These are phyloP conservation scores for Poecilia latipinna DNA, from an alignment of 2,113 vertebrate species.

Conservation along the genomic window DNA sequence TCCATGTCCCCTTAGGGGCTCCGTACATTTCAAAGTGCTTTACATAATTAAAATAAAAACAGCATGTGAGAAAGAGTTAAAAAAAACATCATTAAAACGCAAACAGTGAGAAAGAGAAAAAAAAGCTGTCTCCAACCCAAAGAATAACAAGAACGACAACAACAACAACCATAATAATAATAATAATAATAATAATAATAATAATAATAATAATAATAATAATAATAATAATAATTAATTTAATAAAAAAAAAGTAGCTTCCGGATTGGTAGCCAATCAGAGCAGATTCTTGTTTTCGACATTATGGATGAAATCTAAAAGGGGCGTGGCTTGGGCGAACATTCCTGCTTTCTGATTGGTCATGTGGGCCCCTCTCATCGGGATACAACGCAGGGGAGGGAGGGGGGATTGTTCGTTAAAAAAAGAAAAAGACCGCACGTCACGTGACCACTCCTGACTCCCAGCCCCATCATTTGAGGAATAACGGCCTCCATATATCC, in stretches of 20 bases:
- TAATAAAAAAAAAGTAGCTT: background rate
- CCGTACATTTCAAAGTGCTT: too few relatives aligned
- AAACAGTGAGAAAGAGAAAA: too few relatives aligned
- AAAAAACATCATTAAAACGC: too few relatives aligned
- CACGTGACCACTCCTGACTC: constrained; percentile 66
- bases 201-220: too few relatives aligned
- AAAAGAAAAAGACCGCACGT: constrained; percentile 37
- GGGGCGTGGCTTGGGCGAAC: constrained; percentile 16
- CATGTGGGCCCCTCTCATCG: background rate
- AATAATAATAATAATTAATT: background rate
- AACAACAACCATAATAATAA: too few relatives aligned
- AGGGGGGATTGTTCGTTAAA: constrained; percentile 41
- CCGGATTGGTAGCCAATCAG: constrained; percentile 32
- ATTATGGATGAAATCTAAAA: constrained; percentile 30
- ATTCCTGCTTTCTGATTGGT: constrained; percentile 48
- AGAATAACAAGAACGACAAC: too few relatives aligned
- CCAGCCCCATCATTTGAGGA: constrained; percentile 47
- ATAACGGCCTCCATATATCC: constrained; percentile 11
- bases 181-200: too few relatives aligned
- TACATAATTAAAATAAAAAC: too few relatives aligned
- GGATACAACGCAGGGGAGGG: background rate
- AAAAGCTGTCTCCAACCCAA: too few relatives aligned
- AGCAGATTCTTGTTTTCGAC: constrained; percentile 31
- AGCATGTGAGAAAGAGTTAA: too few relatives aligned
- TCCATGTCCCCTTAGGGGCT: too few relatives aligned